A percentile compares a stretch with the other conserved stretches of the same genome.
These are phyloP conservation scores for Coleophora deauratella DNA, from an alignment of 2,888 invertebrate genomes.

Conservation along the genomic window DNA sequence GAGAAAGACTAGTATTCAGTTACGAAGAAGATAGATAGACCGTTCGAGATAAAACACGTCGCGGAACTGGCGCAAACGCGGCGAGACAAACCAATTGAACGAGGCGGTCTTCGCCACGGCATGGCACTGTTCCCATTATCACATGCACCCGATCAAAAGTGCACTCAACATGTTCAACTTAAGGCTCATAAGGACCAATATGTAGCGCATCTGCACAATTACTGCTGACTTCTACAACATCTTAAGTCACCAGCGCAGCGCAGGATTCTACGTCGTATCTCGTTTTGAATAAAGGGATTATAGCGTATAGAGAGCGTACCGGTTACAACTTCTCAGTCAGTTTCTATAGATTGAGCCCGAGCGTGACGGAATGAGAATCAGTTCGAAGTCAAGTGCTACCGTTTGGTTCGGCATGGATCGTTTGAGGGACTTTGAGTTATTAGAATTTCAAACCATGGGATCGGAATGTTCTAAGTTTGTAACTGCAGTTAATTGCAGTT, in stretches of 20 bases:
- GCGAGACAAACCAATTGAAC: slow-evolving; percentile 41
- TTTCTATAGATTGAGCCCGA: slow-evolving; percentile 8
- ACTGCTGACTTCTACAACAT: slow-evolving; percentile 23
- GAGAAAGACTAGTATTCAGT: slow-evolving; percentile 27
- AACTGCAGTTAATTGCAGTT: no score
- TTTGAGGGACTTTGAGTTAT: slow-evolving; percentile 19
- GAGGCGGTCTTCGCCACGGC: slow-evolving; percentile 21
- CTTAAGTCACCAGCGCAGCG: slow-evolving; percentile 21
- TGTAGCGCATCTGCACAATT: slow-evolving; percentile 28
- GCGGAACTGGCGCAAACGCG: slow-evolving; percentile 47
- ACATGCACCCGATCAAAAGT: slow-evolving; percentile 29
- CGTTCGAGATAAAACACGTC: slow-evolving; percentile 50
- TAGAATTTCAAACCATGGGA: no score
- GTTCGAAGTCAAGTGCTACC: slow-evolving; percentile 37
- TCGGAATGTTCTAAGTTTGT: slow-evolving; percentile 3
- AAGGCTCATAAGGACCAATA: slow-evolving; percentile 28
- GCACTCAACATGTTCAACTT: slow-evolving; percentile 36
- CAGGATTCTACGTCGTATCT: slow-evolving; percentile 22
- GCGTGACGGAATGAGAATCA: slow-evolving; percentile 40
- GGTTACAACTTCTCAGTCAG: not conserved
- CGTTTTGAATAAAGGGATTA: no score
- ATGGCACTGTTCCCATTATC: slow-evolving; percentile 19
- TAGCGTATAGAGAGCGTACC: slow-evolving; percentile 7
- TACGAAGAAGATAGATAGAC: slow-evolving; percentile 35
- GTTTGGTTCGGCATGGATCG: slow-evolving; percentile 35